These are phyloP conservation scores for Eremobia ochroleuca DNA, from an alignment of 2,888 invertebrate genomes.

Conservation along the genomic window DNA sequence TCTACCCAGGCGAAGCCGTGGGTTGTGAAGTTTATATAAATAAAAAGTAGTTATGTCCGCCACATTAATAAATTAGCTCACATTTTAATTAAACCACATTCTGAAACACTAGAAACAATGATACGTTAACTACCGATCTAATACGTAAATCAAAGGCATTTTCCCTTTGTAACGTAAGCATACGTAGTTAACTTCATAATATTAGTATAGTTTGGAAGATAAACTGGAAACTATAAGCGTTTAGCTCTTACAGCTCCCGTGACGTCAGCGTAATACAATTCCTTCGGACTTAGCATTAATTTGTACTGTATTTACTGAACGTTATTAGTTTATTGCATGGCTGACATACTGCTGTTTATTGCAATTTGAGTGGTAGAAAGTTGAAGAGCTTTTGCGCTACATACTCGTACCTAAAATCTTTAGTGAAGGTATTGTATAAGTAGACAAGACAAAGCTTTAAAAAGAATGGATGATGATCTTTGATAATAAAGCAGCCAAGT, in stretches of 20 bases:
- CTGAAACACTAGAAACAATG: slow-evolving; percentile 7
- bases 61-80: slow-evolving; percentile 4
- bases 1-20: neutral
- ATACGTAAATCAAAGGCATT: slow-evolving; percentile 19
- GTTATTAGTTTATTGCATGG: neutral
- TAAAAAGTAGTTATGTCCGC: neutral
- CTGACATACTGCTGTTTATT: neutral
- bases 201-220: neutral
- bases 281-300: slow-evolving; percentile 2
- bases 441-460: too few relatives aligned
- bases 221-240: slow-evolving; percentile 26
- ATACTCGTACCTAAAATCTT: neutral
- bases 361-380: neutral
- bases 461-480: neutral
- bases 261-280: neutral
- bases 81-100: slow-evolving; percentile 18
- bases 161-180: slow-evolving; percentile 14
- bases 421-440: neutral
- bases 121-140: slow-evolving; percentile 1
- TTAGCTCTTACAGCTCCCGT: neutral
- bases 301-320: neutral
- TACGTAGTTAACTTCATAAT: slow-evolving; percentile 23
- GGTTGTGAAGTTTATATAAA: neutral
- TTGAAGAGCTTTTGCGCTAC: neutral
- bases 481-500: too few relatives aligned